Conservation (phyloP, 1,140 invertebrate genomes). For the Drosophila oshimai region DNA sequence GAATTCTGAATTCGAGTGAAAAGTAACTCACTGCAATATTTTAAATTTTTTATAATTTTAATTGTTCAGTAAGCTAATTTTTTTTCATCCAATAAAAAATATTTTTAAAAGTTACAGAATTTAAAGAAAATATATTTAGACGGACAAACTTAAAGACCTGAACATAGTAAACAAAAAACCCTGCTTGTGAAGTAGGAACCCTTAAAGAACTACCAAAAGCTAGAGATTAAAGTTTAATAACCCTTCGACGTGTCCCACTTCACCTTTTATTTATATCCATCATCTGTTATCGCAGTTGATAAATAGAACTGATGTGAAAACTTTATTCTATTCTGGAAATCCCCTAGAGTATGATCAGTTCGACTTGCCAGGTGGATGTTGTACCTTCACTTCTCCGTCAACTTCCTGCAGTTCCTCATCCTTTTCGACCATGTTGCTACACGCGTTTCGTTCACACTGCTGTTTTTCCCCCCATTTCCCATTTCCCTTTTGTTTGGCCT, state of each 20-base stretch:
- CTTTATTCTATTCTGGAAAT: neutral
- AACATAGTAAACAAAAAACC: neutral
- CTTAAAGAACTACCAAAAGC: neutral
- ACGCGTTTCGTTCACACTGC: slow-evolving; percentile 40
- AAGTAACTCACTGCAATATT: no score
- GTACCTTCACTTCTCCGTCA: neutral
- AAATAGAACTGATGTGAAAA: neutral
- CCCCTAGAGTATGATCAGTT: slow-evolving; percentile 1
- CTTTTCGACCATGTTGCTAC: slow-evolving; percentile 15
- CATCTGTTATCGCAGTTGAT: neutral
- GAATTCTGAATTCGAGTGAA: no score
- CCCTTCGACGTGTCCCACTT: neutral
- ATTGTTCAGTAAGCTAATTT: no score
- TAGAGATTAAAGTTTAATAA: neutral
- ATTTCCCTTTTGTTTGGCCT: neutral
- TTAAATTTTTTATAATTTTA: no score
- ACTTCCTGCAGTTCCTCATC: neutral
- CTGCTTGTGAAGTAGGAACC: neutral
- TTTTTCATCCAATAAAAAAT: no score
- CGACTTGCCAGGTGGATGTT: neutral
- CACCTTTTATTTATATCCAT: slow-evolving; percentile 7
- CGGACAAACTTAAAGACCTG: no score
- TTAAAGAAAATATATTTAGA: no score
- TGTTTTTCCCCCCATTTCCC: neutral
- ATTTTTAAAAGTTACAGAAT: no score